phyloP scores from a whole-genome alignment of 2,113 vertebrate species.

The Erpornis zantholeuca region DNA sequence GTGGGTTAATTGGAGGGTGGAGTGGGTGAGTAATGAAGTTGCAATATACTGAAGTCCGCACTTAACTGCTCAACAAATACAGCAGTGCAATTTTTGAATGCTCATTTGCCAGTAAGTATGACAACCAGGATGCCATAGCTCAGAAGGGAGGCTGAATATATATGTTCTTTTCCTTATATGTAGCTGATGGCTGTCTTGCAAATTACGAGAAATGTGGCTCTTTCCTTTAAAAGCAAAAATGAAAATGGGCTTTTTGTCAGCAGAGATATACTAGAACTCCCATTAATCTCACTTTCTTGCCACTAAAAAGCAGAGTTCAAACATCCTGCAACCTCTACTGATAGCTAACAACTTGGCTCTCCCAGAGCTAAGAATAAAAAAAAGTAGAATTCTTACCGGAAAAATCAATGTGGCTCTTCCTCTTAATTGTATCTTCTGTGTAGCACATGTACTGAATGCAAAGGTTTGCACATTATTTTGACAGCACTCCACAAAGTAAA shows the following conservation, averaged over 20 bases:
- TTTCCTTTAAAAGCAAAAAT: constrained; percentile 43
- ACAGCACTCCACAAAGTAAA: neutral
- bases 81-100: constrained; percentile 14
- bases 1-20: neutral
- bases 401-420: neutral
- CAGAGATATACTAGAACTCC: neutral
- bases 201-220: neutral
- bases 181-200: neutral
- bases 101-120: constrained; percentile 8
- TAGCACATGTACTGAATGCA: neutral
- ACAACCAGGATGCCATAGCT: neutral
- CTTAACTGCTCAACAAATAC: constrained; percentile 28
- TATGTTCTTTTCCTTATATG: neutral
- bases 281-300: constrained; percentile 50
- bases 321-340: constrained; percentile 42
- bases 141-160: neutral
- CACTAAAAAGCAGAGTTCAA: constrained; percentile 58
- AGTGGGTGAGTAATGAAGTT: neutral
- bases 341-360: constrained; percentile 61
- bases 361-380: constrained; percentile 28
- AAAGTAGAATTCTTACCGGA: neutral
- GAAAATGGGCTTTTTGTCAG: constrained; percentile 55
- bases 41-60: neutral
- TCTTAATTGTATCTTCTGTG: neutral
- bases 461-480: neutral